Conservation (phyloP, 2,888 invertebrate genomes). For the Idaea biselata region DNA sequence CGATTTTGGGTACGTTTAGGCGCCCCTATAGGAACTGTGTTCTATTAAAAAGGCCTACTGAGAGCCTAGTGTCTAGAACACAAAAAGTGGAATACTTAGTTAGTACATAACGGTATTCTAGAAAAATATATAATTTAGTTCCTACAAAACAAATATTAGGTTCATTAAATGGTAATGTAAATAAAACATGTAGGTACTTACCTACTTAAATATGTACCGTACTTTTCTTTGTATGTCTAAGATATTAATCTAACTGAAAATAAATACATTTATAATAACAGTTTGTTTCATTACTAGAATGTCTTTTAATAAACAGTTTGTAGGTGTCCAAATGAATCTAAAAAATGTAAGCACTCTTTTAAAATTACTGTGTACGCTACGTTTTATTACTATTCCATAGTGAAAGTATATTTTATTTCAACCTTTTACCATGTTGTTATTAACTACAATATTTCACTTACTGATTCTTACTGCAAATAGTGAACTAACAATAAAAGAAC, state of each 20-base stretch:
- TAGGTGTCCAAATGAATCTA: neutral
- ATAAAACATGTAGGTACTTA: neutral
- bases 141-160: neutral
- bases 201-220: neutral
- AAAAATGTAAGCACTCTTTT: neutral
- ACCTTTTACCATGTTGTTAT: neutral
- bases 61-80: too few species aligned
- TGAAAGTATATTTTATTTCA: neutral
- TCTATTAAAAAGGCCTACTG: too few species aligned
- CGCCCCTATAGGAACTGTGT: too few species aligned
- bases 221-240: neutral
- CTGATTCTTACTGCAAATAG: neutral
- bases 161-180: neutral
- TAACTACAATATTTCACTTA: neutral
- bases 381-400: neutral
- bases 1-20: too few species aligned
- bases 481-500: neutral
- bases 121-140: neutral
- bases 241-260: constrained; percentile 1
- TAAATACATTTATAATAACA: neutral
- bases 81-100: neutral
- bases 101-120: neutral
- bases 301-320: neutral
- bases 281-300: neutral
- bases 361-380: neutral